Base-by-base conservation (phyloP, 2,113 vertebrate species). In the Xyliphius kryptos region DNA sequence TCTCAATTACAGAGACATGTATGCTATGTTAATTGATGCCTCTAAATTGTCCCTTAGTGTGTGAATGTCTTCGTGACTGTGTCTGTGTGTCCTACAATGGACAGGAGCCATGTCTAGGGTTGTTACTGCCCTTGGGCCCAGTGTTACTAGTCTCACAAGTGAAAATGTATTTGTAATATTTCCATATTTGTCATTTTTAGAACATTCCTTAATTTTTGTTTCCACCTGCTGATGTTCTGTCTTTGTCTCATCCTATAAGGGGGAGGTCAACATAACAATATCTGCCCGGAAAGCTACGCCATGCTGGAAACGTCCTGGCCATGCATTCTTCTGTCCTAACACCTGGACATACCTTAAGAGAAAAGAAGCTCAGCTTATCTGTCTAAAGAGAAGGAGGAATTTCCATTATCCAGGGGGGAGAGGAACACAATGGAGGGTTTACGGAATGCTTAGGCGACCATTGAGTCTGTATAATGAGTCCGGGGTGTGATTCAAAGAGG, bases 341-440 rank as follows among this genome's bases (percentile, higher is more conserved):
- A 70, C 47, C 43, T 71, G 50, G 51, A 50, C 58, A 36, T 46
- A 61, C 44, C 56, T 70, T 43, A 44, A 32, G n/a, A 55, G 44
- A 55, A 61, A 56, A 50, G 52, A n/a, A 57, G 46, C 40, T 71
- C n/a, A n/a, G n/a, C n/a, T n/a, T 55, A 66, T 61, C 51, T 22
- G 44, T 38, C 46, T 49, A 20, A 61, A 55, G 19, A 60, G 44
- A 46, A 56, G 57, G 22, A 60, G 20, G 44, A 66, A 49, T 51
- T 21, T n/a, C 56, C 61, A 69, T 53, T 64, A 59, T 26, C 16
- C 22, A 47, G 9, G 2, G 48, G n/a, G 17, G 48, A 37, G 43
- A 21, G 14, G 6, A 6, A 22, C 15, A 60, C 16, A 57, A 57
- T 26, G 14, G 40, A n/a, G 37, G 20, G 19, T 10, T 22, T 15